Percentiles rank a stretch among this genome's conserved stretches.
These are phyloP conservation scores for Dasyurus viverrinus DNA, from an alignment of 2,113 vertebrate genomes.

Conservation along the genomic window DNA sequence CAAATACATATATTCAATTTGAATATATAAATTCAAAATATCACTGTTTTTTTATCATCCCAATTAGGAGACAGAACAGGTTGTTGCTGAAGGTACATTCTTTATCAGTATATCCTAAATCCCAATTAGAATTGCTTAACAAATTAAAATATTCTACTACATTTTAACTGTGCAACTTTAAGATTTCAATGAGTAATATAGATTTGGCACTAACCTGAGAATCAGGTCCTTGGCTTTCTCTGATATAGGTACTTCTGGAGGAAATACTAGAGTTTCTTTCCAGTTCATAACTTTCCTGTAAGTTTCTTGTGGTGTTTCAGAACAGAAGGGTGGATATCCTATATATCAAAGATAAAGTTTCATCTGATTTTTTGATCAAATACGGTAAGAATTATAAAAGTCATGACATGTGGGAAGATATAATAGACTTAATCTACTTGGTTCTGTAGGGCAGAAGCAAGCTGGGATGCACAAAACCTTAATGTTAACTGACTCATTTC, in stretches of 20 bases:
- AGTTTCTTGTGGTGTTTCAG: slow-evolving; percentile 98
- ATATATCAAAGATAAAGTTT: slow-evolving; percentile 46
- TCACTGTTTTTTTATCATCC: slow-evolving; percentile 11
- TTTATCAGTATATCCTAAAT: neutral
- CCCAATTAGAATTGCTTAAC: neutral
- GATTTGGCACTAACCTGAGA: slow-evolving; percentile 86
- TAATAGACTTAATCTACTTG: neutral
- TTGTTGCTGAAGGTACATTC: neutral
- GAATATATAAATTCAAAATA: neutral
- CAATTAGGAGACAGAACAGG: neutral
- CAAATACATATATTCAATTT: too few species aligned
- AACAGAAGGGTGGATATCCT: slow-evolving; percentile 99
- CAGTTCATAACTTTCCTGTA: slow-evolving; percentile 99
- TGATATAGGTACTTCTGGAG: slow-evolving; percentile 97
- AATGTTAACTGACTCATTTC: neutral
- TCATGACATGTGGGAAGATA: neutral
- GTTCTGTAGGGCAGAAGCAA: neutral
- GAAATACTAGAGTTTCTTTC: slow-evolving; percentile 97
- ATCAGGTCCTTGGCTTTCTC: slow-evolving; percentile 98
- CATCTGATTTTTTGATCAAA: neutral
- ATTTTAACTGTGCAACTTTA: neutral
- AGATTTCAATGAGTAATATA: neutral
- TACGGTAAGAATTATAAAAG: neutral
- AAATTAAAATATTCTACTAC: neutral
- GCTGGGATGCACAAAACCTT: neutral